Conservation (phyloP, 2,797 vertebrate genomes). For the Phaenicophaeus curvirostris region DNA sequence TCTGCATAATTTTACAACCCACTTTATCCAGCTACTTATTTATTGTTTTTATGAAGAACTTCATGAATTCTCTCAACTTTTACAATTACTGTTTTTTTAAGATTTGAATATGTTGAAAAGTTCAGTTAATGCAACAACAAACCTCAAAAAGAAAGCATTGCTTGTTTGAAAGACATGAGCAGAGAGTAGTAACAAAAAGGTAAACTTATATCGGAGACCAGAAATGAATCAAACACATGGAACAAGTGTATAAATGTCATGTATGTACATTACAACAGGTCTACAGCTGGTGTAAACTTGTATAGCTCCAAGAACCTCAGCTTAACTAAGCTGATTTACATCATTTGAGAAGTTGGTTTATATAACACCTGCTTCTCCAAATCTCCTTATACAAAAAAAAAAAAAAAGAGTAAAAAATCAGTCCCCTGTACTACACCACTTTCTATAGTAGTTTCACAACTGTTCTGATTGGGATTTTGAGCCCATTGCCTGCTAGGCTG, state of each 20-base stretch:
- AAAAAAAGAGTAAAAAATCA: neutral
- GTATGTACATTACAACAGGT: neutral
- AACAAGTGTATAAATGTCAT: neutral
- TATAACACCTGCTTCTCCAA: neutral
- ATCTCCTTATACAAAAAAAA: neutral
- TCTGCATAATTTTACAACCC: neutral
- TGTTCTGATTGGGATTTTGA: neutral
- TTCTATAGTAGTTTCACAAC: neutral
- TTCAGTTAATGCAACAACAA: neutral
- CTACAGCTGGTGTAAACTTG: neutral
- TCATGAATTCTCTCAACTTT: neutral
- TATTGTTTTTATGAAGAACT: neutral
- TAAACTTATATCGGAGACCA: neutral
- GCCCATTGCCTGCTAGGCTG: neutral
- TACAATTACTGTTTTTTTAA: accelerated
- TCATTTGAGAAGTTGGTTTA: neutral
- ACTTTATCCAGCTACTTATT: neutral
- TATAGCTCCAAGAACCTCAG: neutral
- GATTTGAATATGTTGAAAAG: neutral
- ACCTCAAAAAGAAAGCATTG: neutral
- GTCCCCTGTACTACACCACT: neutral
- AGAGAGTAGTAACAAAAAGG: neutral
- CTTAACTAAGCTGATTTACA: neutral
- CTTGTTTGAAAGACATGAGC: neutral
- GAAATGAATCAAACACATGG: neutral